phyloP scores from a whole-genome alignment of 2,113 vertebrate species.

The Phyllostomus hastatus region DNA sequence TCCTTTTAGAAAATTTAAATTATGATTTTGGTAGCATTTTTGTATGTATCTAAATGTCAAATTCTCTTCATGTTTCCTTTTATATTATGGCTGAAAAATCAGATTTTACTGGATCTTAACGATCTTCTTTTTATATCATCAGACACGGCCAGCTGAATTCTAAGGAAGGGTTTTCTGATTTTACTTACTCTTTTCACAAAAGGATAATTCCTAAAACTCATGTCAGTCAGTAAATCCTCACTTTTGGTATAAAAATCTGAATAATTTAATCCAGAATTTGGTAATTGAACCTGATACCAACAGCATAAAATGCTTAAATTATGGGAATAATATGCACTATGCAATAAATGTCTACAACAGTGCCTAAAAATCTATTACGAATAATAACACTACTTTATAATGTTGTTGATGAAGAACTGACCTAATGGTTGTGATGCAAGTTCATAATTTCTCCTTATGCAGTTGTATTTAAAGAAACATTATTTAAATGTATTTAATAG shows the following conservation, averaged over 20 bases:
- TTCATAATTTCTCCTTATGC: background rate
- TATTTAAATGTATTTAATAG: background rate
- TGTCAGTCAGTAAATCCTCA: conserved; percentile 77
- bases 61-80: no score
- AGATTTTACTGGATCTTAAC: no score
- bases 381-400: background rate
- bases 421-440: background rate
- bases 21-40: no score
- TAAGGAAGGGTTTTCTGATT: conserved; percentile 79
- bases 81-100: no score
- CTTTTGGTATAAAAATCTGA: conserved; percentile 79
- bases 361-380: background rate
- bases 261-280: conserved; percentile 80
- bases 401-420: background rate
- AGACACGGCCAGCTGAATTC: conserved; percentile 66
- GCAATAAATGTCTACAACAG: background rate
- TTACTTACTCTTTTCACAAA: conserved; percentile 77
- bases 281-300: conserved; percentile 48
- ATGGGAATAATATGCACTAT: background rate
- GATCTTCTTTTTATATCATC: conserved; percentile 32
- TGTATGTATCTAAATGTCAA: no score
- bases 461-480: background rate
- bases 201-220: conserved; percentile 74
- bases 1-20: no score
- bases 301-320: conserved; percentile 25